Percentiles rank a stretch among this genome's conserved stretches.
These are phyloP conservation scores for Lipophrys pholis DNA, from an alignment of 2,113 vertebrate species.

Conservation along the genomic window DNA sequence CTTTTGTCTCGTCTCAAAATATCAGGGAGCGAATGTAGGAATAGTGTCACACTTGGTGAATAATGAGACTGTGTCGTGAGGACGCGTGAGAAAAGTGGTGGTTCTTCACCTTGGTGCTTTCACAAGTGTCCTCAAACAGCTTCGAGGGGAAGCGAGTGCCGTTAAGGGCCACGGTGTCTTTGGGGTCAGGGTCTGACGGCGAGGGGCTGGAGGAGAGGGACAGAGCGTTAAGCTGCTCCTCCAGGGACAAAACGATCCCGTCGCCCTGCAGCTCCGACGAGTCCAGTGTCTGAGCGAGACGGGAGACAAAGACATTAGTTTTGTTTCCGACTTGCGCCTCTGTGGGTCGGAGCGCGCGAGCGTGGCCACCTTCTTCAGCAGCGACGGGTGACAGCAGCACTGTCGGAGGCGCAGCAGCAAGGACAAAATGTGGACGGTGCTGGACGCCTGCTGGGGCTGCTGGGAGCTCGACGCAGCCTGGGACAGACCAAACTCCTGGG, in stretches of 20 bases:
- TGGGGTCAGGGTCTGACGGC: constrained; percentile 71
- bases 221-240: constrained; percentile 92
- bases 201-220: constrained; percentile 86
- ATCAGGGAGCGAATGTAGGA: no score
- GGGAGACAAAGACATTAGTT: not conserved
- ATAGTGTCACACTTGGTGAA: no score
- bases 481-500: constrained; percentile 85
- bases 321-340: not conserved
- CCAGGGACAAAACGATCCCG: constrained; percentile 88
- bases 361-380: constrained; percentile 88
- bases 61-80: no score
- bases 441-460: constrained; percentile 80
- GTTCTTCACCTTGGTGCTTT: constrained; percentile 90
- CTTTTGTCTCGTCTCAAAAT: no score
- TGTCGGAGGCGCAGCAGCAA: constrained; percentile 93
- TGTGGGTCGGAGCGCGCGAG: no score
- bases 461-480: constrained; percentile 66
- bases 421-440: constrained; percentile 90
- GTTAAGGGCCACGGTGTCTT: constrained; percentile 86
- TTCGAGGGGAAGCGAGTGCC: constrained; percentile 85
- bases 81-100: no score
- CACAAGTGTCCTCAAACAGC: constrained; percentile 86
- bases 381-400: constrained; percentile 94
- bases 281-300: constrained; percentile 85
- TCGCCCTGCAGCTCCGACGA: constrained; percentile 87